Conservation (phyloP, 2,113 vertebrate species). For the Apus apus region DNA sequence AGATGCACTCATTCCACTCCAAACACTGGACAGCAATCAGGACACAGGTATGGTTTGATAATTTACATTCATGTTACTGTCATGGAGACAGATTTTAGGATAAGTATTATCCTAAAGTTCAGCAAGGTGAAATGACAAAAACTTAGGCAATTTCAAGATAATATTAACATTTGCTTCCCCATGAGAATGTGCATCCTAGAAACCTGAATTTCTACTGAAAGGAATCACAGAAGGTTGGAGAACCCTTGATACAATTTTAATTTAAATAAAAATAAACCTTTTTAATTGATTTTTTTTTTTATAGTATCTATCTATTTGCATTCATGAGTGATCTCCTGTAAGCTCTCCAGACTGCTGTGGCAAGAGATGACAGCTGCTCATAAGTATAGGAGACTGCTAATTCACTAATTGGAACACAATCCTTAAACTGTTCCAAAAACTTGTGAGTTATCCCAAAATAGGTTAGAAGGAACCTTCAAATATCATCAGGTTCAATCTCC, state of each 20-base stretch:
- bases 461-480: neutral
- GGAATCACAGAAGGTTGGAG: neutral
- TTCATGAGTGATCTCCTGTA: neutral
- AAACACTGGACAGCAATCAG: neutral
- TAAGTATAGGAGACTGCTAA: neutral
- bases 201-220: conserved; percentile 50
- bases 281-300: neutral
- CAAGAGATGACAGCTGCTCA: neutral
- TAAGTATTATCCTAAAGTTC: neutral
- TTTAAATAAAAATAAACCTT: conserved; percentile 16
- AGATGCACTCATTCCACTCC: neutral
- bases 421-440: neutral
- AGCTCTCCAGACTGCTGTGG: neutral
- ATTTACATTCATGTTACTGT: neutral
- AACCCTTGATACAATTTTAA: conserved; percentile 1
- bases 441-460: neutral
- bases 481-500: neutral
- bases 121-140: neutral
- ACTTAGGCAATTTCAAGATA: neutral
- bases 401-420: neutral
- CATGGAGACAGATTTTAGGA: neutral
- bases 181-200: neutral
- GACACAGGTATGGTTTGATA: neutral
- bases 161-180: neutral
- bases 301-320: neutral